These are phyloP conservation scores for Parazoanthus atlanticus DNA, from an alignment of 92 coral and sea anemone species.

Conservation along the genomic window DNA sequence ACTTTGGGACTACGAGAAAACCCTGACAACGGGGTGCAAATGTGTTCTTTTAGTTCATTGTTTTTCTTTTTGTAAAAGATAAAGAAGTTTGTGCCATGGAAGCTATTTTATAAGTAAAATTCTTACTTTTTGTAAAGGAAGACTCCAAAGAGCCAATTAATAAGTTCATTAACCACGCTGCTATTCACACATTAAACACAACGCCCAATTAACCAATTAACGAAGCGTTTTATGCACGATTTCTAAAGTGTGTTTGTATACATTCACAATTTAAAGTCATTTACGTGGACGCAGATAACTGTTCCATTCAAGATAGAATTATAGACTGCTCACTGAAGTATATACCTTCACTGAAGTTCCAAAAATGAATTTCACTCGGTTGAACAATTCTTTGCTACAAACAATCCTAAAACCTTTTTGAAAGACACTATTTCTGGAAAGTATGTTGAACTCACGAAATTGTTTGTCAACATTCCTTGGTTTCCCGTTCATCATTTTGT, in stretches of 20 bases:
- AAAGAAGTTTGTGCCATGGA: no score
- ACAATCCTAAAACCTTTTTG: background rate
- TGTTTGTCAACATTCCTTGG: slow-evolving; percentile 33
- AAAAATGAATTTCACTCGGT: background rate
- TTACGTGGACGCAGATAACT: background rate
- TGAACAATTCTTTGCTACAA: background rate
- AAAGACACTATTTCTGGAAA: background rate
- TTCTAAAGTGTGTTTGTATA: background rate
- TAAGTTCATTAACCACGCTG: background rate
- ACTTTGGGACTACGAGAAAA: no score
- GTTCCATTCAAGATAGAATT: background rate
- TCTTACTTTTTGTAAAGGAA: no score
- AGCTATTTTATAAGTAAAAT: no score
- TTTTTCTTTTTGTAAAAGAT: no score
- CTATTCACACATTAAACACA: background rate
- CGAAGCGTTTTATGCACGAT: background rate
- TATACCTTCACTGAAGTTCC: no score
- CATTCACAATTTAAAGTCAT: background rate
- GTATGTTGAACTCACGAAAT: background rate
- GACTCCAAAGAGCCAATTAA: background rate
- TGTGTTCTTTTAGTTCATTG: no score
- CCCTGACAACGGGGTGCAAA: no score
- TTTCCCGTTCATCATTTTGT: background rate
- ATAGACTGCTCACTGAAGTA: background rate
- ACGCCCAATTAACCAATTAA: slow-evolving; percentile 9